A percentile compares a stretch with the other conserved stretches of the same genome.
Evolutionary conservation across 2,888 invertebrate genomes (phyloP).

Genomic region (Heteromyza rotundicornis): DNA sequence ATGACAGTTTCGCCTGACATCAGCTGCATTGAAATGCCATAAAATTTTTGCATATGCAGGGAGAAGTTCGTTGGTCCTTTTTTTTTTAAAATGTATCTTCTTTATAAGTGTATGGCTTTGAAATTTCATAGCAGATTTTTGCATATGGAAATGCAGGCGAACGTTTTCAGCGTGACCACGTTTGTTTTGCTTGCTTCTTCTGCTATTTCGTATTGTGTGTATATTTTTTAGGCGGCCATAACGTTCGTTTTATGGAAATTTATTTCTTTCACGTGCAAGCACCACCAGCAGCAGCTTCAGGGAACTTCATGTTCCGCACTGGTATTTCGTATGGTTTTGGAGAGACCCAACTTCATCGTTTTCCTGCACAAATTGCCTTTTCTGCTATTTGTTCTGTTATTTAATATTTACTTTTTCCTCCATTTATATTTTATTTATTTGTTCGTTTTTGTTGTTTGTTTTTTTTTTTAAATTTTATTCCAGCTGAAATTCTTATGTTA

Average conservation of each 20-base stretch:
- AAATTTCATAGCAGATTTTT: no score
- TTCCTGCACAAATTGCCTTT: conserved; percentile 4
- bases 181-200: not conserved
- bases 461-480: conserved; percentile 6
- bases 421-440: no score
- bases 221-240: not conserved
- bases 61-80: no score
- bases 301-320: no score
- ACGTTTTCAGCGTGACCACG: no score
- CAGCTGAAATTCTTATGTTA: no score
- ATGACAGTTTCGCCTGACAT: not conserved
- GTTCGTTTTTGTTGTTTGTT: not conserved
- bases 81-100: no score
- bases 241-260: not conserved
- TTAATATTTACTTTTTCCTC: not conserved
- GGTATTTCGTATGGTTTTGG: not conserved
- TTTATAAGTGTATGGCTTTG: no score
- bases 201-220: not conserved
- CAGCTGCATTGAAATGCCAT: conserved; percentile 4
- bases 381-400: not conserved
- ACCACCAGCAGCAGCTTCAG: no score
- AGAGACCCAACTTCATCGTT: conserved; percentile 15
- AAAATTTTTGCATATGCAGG: no score
- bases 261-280: not conserved
- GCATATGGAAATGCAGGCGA: no score